Evolutionary conservation across 2,888 invertebrate genomes (phyloP), one percentile per base, ranked within the genome.

Genomic region (Melolontha melolontha): DNA sequence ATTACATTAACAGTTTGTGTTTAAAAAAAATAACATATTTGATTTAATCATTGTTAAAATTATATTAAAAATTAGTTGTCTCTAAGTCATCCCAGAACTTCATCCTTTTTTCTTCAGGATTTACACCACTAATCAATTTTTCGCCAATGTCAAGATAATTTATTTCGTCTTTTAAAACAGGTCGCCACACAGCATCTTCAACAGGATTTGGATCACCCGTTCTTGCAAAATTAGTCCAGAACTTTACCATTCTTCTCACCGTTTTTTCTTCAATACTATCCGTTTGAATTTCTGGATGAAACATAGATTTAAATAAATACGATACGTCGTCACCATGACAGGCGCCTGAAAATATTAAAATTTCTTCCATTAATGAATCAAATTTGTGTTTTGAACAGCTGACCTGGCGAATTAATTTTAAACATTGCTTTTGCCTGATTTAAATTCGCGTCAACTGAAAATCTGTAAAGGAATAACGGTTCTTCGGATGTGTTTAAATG

Each of bases 141-240:
- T 65, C 66, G 16, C 66, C 71, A 52, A 77, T 74, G 29, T 73
- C 71, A 51, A 76, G 47, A 69, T 71, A 75, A 49, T 71, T 57
- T 12, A 72, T 52, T 41, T 73, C 68, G 6, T 68, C 49, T 34
- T 68, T 67, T 12, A 69, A 65, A 14, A 72, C 67, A n/a, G 74
- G 71, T 27, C 67, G 59, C 76, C 75, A 76, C 8, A 27, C 44
- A 7, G 70, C 47, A 11, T 74, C 14, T 71, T 40, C 41, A 49
- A 72, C 59, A 29, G 68, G 64, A 68, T 72, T 74, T 14, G 73
- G 74, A 54, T 73, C 50, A 22, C 73, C 71, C 11, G 40, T 70
- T 68, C 70, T 75, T 2, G 80, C 79, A 68, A 80, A 80, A 69
- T 79, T 79, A 1, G 77, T 73, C 80, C 80, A 80, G 11, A 79